phyloP scores from a whole-genome alignment of 2,797 vertebrate species.

The Malacoraja senta region DNA sequence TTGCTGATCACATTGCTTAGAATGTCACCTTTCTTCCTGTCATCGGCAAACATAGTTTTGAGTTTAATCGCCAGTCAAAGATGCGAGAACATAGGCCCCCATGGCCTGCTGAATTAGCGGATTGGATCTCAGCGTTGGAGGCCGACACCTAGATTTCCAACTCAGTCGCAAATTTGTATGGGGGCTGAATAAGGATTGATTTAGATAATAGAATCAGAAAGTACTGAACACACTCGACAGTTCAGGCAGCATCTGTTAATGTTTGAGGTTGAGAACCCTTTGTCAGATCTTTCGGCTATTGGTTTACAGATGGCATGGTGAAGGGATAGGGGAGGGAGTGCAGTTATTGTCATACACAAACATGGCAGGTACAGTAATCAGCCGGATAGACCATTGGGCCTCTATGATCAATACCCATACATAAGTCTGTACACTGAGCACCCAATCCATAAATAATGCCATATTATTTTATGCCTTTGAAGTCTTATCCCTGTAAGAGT shows the following conservation, averaged over 20 bases:
- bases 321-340: not conserved
- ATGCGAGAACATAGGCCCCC: not conserved
- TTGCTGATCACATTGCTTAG: no score
- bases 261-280: no score
- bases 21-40: no score
- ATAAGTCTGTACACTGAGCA: not conserved
- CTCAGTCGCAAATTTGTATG: no score
- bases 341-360: not conserved
- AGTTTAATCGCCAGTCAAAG: not conserved
- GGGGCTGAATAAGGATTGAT: not conserved
- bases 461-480: not conserved
- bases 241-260: no score
- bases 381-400: not conserved
- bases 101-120: not conserved
- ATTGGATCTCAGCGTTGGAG: not conserved
- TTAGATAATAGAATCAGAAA: no score
- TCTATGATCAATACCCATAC: not conserved
- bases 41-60: no score
- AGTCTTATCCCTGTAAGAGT: not conserved
- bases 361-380: not conserved
- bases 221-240: no score
- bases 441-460: no score
- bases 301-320: no score
- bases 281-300: no score
- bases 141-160: no score